Evolutionary conservation across 2,113 vertebrate species (phyloP).

Genomic region (Malurus melanocephalus): DNA sequence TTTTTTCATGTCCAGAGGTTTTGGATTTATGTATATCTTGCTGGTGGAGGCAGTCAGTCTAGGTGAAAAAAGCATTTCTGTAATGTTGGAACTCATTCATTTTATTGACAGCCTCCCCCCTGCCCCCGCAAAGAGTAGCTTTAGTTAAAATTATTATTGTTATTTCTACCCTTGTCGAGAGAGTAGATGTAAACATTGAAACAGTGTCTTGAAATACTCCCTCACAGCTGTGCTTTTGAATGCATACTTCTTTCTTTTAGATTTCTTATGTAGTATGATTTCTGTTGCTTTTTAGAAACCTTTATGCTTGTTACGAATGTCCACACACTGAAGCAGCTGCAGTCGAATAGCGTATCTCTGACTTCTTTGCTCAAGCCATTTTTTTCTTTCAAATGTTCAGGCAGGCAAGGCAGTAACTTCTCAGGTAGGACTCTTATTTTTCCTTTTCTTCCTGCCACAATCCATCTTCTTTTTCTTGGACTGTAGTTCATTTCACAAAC

Average conservation of each 20-base stretch:
- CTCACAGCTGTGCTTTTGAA: background rate
- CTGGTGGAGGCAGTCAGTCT: constrained; percentile 6
- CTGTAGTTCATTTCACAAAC: background rate
- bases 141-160: constrained; percentile 12
- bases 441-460: background rate
- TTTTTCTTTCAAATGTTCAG: background rate
- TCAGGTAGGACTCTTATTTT: background rate
- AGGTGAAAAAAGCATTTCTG: constrained; percentile 15
- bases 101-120: background rate
- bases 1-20: background rate
- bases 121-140: background rate
- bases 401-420: background rate
- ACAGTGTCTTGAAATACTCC: background rate
- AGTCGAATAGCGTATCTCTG: background rate
- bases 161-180: constrained; percentile 7
- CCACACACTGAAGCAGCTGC: background rate
- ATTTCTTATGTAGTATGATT: background rate
- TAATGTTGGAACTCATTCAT: background rate
- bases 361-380: background rate
- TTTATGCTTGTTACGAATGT: background rate
- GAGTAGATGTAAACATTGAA: constrained; percentile 11
- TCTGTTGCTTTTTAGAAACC: background rate
- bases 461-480: background rate
- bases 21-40: constrained; percentile 5
- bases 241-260: background rate